These are phyloP conservation scores for Drosophila testacea DNA, from an alignment of 2,888 invertebrate genomes.

Conservation along the genomic window DNA sequence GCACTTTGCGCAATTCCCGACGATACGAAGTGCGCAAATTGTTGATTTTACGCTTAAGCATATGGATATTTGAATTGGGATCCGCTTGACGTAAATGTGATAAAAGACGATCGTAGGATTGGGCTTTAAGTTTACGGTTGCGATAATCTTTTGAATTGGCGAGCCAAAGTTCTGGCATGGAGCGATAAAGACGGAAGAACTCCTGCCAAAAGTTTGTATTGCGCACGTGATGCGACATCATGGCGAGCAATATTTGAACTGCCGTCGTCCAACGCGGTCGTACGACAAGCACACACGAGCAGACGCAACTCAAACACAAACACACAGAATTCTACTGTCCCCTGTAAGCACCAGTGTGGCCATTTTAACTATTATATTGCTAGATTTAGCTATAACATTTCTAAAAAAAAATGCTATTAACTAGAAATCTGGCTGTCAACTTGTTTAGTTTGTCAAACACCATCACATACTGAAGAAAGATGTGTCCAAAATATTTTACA, in stretches of 20 bases:
- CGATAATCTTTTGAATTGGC: constrained; percentile 52
- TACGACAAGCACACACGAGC: constrained; percentile 14
- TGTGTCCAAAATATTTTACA: too few relatives aligned
- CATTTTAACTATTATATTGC: too few relatives aligned
- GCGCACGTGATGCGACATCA: constrained; percentile 54
- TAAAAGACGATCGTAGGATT: constrained; percentile 49
- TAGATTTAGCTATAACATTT: too few relatives aligned
- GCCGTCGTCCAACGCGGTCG: constrained; percentile 45
- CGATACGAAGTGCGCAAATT: constrained; percentile 72
- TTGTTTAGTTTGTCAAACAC: too few relatives aligned
- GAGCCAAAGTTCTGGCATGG: constrained; percentile 66
- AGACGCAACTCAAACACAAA: neutral
- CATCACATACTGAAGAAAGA: too few relatives aligned
- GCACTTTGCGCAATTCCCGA: constrained; percentile 63
- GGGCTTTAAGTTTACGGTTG: constrained; percentile 45
- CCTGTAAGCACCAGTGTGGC: too few relatives aligned
- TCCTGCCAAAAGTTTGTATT: constrained; percentile 51
- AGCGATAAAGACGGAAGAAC: constrained; percentile 62
- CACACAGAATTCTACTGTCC: neutral
- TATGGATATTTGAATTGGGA: constrained; percentile 49
- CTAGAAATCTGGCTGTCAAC: too few relatives aligned
- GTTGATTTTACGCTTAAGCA: constrained; percentile 68
- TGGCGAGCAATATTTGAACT: constrained; percentile 22
- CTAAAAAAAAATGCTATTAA: too few relatives aligned
- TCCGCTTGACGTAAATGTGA: constrained; percentile 40